Evolutionary conservation across 2,113 vertebrate species (phyloP), one percentile per base, ranked within the genome.

Genomic region (Holacanthus passer): DNA sequence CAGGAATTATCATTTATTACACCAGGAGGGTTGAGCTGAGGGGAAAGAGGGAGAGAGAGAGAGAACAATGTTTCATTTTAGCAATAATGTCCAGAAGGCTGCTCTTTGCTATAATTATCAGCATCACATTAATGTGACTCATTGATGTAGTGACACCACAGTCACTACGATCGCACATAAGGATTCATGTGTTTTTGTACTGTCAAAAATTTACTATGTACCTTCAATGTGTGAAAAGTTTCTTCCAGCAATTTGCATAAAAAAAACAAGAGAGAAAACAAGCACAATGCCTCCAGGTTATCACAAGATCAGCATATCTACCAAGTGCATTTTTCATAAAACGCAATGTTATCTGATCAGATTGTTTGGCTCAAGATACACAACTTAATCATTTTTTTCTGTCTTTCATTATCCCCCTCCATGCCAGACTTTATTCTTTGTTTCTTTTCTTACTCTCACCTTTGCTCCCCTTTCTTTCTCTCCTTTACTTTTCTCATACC

Each of bases 1-100:
- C 47, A 50, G 12, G 17, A 83, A 79, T 76, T 27, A 80, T 78
- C 71, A 58, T 45, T 66, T 60, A 85, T 77, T 81, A 68, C 62
- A 48, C 7, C 20, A 20, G 31, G n/a, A 75, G 60, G 31, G n/a
- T 35, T 27, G n/a, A 65, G 35, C 22, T 43, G 39, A 73, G 32
- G 64, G n/a, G 62, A 47, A 19, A 48, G 29, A 48, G 31, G 20
- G 32, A 63, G 32, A 81, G 17, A 52, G 60, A 66, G 12, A 48
- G 52, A 39, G 48, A 84, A 63, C 43, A 39, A 65, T 65, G 55
- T 64, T 43, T 43, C 35, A 65, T 85, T 76, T 53, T 41, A 37
- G 52, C 37, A 59, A 41, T 66, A 13, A 50, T 76, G 24, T 79
- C 14, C 22, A 37, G 2, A 1, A 60, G 35, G 45, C 43, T 37